Evolutionary conservation across 2,113 vertebrate species (phyloP).

Genomic region (Cephalopterus ornatus): DNA sequence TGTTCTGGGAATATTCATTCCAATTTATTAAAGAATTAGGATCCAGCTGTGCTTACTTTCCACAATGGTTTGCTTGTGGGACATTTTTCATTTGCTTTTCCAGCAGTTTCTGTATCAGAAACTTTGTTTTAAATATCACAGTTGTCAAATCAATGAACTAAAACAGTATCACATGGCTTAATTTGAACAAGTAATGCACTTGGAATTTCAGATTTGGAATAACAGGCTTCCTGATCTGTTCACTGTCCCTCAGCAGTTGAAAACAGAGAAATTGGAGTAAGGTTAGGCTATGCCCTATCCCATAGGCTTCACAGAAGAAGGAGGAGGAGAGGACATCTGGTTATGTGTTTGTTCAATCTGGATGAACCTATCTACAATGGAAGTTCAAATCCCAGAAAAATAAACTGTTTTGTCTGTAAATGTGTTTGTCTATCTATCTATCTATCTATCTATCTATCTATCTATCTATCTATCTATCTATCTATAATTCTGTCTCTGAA

Average conservation of each 20-base stretch:
- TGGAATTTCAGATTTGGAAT: conserved; percentile 61
- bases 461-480: background rate
- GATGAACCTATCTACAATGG: background rate
- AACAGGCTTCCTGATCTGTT: conserved; percentile 55
- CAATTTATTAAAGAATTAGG: conserved; percentile 46
- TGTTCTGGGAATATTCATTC: conserved; percentile 35
- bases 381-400: background rate
- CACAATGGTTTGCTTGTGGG: conserved; percentile 41
- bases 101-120: conserved; percentile 61
- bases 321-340: background rate
- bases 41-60: conserved; percentile 56
- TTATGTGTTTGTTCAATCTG: background rate
- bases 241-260: conserved; percentile 45
- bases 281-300: background rate
- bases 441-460: background rate
- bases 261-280: conserved; percentile 21
- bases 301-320: background rate
- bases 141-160: conserved; percentile 63
- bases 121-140: conserved; percentile 60
- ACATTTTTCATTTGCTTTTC: conserved; percentile 60
- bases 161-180: conserved; percentile 58
- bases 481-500: background rate
- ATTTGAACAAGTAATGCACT: conserved; percentile 57
- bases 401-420: background rate
- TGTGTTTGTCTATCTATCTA: background rate